Percentiles rank a stretch among this genome's conserved stretches.
Conservation (phyloP, 30 jellyfish, hydroid and myxozoan species). For the Chrysaora quinquecirrha region DNA sequence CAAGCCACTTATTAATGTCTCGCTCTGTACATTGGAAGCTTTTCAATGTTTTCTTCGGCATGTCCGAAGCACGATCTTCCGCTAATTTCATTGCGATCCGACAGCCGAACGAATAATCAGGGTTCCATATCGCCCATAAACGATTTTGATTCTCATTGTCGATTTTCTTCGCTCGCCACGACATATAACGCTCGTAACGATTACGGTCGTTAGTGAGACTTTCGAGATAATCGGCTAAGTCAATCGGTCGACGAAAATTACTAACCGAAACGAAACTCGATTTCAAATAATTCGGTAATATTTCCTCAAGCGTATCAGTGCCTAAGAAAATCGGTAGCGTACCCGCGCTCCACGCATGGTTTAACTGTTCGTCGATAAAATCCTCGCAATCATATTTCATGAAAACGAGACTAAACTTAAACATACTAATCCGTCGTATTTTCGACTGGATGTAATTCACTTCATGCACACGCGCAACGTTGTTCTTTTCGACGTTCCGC, state of each 20-base stretch:
- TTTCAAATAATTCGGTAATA: slow-evolving; percentile 60
- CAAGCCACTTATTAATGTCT: slow-evolving; percentile 35
- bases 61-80: not conserved
- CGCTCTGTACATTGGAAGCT: slow-evolving; percentile 46
- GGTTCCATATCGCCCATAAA: slow-evolving; percentile 53
- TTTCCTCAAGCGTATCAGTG: slow-evolving; percentile 43
- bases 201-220: slow-evolving; percentile 40
- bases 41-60: not conserved
- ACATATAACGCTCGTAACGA: slow-evolving; percentile 47
- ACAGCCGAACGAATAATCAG: slow-evolving; percentile 68
- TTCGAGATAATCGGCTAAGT: slow-evolving; percentile 67
- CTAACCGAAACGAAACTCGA: slow-evolving; percentile 54
- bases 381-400: slow-evolving; percentile 79
- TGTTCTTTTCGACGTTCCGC: slow-evolving; percentile 60
- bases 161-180: slow-evolving; percentile 37
- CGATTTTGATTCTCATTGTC: slow-evolving; percentile 30
- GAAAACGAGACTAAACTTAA: slow-evolving; percentile 71
- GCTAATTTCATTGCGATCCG: slow-evolving; percentile 54
- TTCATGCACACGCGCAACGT: slow-evolving; percentile 49
- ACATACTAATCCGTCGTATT: slow-evolving; percentile 12
- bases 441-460: slow-evolving; percentile 30
- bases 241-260: slow-evolving; percentile 56
- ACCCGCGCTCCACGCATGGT: slow-evolving; percentile 73
- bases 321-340: slow-evolving; percentile 89
- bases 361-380: slow-evolving; percentile 80